Percentiles rank a stretch among this genome's conserved stretches.
Conservation (phyloP, 2,113 vertebrate species). For the Calyptommatus sinebrachiatus region DNA sequence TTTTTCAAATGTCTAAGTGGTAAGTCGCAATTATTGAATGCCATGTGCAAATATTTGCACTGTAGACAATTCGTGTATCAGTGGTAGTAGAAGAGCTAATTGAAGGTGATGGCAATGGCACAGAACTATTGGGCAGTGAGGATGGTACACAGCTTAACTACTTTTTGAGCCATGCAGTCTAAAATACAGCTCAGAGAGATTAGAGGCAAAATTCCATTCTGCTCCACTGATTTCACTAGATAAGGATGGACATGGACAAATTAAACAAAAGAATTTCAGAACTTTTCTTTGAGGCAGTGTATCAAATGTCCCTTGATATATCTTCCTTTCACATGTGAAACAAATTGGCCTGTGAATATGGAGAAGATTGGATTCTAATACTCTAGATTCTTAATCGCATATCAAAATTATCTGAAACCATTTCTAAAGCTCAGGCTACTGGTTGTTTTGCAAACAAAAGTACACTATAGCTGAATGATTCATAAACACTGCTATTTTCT, state of each 20-base stretch:
- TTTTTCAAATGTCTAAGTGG: not conserved
- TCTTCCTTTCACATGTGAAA: not conserved
- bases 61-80: not conserved
- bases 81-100: not conserved
- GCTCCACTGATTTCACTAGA: too few species aligned
- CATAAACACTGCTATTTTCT: not conserved
- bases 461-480: not conserved
- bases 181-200: too few species aligned
- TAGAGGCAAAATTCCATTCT: too few species aligned
- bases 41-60: not conserved
- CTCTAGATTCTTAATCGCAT: not conserved
- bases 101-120: too few species aligned
- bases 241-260: not conserved
- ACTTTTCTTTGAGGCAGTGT: conserved; percentile 8
- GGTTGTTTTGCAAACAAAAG: not conserved
- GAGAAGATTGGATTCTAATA: not conserved
- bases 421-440: not conserved
- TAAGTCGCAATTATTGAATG: not conserved
- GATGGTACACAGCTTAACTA: not conserved
- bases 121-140: too few species aligned
- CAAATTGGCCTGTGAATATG: not conserved
- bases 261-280: not conserved
- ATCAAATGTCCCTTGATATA: not conserved
- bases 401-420: not conserved
- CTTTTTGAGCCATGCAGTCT: not conserved